Base-by-base conservation (phyloP, 2,888 invertebrate species). In the Eupelmus urozonus region DNA sequence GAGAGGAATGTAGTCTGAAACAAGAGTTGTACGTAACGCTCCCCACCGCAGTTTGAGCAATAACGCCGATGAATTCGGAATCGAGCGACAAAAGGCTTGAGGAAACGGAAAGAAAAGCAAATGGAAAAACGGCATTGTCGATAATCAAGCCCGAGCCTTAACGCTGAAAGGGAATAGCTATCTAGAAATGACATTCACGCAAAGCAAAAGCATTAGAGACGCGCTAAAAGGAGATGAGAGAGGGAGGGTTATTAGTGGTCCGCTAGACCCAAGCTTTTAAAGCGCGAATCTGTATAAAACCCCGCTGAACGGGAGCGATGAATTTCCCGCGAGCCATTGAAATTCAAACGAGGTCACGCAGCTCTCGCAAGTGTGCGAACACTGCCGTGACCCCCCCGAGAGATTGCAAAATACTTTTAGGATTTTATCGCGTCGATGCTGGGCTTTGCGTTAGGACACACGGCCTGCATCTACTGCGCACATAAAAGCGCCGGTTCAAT, bases 331-430 rank as follows among this genome's bases (percentile, higher is more conserved):
- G 59, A 40, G 55, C 73, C 65, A 79, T 79, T 79, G 78, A 75
- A 79, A 79, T 79, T 79, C 78, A 79, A 79, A 75, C 75, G 75
- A 75, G 71, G 70, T 78, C 78, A 65, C 34, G 73, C 42, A n/a
- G n/a, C n/a, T n/a, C n/a, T n/a, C n/a, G n/a, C n/a, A n/a, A n/a
- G n/a, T n/a, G n/a, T n/a, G n/a, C n/a, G n/a, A n/a, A n/a, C n/a
- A n/a, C n/a, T n/a, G n/a, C n/a, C n/a, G n/a, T n/a, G n/a, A 34
- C 9, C 34, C 1, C 34, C 1, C 49, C 78, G 55, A 73, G 55
- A 73, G 66, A 78, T 78, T 69, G 73, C 74, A 65, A 74, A 78
- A 65, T 74, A 74, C 78, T 69, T 78, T 76, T 70, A 57, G 73
- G 63, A 73, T 73, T 78, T 73, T 78, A 73, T 78, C 76, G 71